Percentiles rank a stretch among this genome's conserved stretches.
Conservation (phyloP, 2,113 vertebrate genomes). For the Myiopsitta monachus region DNA sequence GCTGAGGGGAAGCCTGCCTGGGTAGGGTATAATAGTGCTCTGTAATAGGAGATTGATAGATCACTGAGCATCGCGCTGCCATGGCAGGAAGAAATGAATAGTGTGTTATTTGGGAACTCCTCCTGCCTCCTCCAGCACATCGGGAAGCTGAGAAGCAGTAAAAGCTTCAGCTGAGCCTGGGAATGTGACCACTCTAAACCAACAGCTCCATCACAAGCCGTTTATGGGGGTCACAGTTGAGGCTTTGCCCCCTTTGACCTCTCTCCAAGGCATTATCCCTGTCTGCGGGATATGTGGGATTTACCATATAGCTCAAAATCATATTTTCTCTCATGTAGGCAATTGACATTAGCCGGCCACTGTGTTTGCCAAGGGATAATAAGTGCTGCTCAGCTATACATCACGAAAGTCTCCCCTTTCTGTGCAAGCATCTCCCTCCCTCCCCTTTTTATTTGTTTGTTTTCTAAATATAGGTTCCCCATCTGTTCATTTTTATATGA, state of each 20-base stretch:
- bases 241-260: not conserved
- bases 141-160: not conserved
- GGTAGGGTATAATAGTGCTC: not conserved
- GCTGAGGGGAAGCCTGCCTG: not conserved
- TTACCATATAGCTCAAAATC: conserved; percentile 9
- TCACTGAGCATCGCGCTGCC: not conserved
- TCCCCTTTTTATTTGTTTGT: not conserved
- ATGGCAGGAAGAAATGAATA: not conserved
- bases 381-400: not conserved
- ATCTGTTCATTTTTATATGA: not conserved
- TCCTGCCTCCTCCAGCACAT: not conserved
- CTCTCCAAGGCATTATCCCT: accelerated
- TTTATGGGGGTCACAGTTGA: conserved; percentile 28
- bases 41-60: not conserved
- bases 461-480: not conserved
- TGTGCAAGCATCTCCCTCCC: not conserved
- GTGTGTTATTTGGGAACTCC: not conserved
- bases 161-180: not conserved
- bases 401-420: not conserved
- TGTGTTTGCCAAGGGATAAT: not conserved
- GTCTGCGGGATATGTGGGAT: not conserved
- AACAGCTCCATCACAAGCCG: not conserved
- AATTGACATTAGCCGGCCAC: not conserved
- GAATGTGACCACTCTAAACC: not conserved
- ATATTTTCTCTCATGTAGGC: not conserved